Conservation (phyloP, 2,113 vertebrate genomes). For the Piaya cayana region DNA sequence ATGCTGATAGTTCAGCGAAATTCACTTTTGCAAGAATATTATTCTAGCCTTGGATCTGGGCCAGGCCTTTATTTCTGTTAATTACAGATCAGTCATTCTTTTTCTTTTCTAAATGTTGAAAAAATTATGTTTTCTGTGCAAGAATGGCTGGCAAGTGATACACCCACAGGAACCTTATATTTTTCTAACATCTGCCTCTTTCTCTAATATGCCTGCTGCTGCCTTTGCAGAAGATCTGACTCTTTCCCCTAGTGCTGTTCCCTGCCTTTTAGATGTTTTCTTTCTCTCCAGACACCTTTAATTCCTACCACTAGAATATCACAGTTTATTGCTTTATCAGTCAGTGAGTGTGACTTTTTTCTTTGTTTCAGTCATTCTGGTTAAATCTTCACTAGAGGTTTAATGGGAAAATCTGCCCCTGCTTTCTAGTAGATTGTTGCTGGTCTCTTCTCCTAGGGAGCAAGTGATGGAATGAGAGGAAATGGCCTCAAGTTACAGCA, state of each 20-base stretch:
- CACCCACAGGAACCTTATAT: constrained; percentile 62
- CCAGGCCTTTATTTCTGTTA: constrained; percentile 60
- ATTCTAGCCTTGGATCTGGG: constrained; percentile 24
- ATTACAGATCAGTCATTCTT: constrained; percentile 65
- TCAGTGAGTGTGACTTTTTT: background rate
- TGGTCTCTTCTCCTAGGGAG: too few species aligned
- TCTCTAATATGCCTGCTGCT: constrained; percentile 46
- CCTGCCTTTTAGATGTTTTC: constrained; percentile 8
- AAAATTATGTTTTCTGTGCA: constrained; percentile 55
- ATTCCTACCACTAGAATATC: background rate
- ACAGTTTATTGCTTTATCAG: background rate
- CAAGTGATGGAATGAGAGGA: too few species aligned
- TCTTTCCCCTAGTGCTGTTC: background rate
- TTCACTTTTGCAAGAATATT: constrained; percentile 6
- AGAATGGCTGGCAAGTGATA: constrained; percentile 62
- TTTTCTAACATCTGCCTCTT: constrained; percentile 62
- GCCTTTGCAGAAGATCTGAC: constrained; percentile 45
- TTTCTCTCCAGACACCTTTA: background rate
- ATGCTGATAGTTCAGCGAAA: constrained; percentile 16
- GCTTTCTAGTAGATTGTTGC: background rate
- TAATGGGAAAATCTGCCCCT: background rate
- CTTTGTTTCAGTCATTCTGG: background rate
- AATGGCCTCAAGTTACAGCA: too few species aligned
- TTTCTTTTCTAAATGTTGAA: constrained; percentile 47
- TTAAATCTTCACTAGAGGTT: background rate